Evolutionary conservation across 2,797 vertebrate genomes (phyloP).

Genomic region (Anolis apletophallus): DNA sequence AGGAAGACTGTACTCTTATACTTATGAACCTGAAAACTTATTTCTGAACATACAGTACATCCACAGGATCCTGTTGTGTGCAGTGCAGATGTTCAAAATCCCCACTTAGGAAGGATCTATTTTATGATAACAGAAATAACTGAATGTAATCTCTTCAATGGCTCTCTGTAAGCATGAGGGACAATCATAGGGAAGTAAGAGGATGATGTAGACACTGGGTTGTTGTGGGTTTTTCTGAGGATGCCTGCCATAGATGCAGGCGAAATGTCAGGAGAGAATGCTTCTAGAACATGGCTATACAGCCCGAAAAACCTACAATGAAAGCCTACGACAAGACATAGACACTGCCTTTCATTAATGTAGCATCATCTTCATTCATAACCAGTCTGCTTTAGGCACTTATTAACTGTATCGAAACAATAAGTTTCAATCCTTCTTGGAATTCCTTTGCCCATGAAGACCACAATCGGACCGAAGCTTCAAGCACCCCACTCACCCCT

Average conservation of each 20-base stretch:
- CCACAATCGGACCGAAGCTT: neutral
- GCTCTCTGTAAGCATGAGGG: neutral
- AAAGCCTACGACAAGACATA: too few species aligned
- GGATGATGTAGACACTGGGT: neutral
- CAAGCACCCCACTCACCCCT: neutral
- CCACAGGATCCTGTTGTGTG: too few species aligned
- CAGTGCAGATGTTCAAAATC: neutral
- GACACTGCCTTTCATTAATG: neutral
- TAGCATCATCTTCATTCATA: too few species aligned
- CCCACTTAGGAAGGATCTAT: neutral
- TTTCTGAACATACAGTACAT: neutral
- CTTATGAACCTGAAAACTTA: neutral
- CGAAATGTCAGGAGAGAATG: too few species aligned
- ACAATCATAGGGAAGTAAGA: neutral
- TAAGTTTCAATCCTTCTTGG: neutral
- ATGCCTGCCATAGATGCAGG: too few species aligned
- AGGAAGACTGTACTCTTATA: neutral
- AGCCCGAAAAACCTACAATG: too few species aligned
- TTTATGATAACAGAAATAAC: neutral
- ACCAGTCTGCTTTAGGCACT: neutral
- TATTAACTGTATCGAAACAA: neutral
- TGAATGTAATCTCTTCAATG: neutral
- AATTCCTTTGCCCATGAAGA: neutral
- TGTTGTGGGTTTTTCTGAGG: too few species aligned
- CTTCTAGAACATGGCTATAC: too few species aligned